phyloP scores from a whole-genome alignment of 1,140 invertebrate genomes.

The Drosophila pseudoobscura region DNA sequence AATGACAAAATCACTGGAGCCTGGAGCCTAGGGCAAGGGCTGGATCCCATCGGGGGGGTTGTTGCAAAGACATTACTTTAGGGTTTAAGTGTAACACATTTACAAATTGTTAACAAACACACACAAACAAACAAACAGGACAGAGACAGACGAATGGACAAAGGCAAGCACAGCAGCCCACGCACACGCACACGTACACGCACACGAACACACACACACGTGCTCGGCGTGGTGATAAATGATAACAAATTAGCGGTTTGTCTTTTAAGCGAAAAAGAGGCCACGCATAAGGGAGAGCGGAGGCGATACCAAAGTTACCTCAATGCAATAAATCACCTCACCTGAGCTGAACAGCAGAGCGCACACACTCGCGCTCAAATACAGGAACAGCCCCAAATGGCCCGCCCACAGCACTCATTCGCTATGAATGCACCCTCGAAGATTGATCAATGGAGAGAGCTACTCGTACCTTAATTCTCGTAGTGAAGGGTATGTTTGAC shows the following conservation, averaged over 20 bases:
- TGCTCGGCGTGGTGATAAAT: conserved; percentile 65
- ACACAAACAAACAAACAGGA: conserved; percentile 7
- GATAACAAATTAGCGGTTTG: conserved; percentile 56
- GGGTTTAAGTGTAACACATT: conserved; percentile 76
- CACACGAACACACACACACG: conserved; percentile 9
- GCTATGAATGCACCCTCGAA: too few species aligned
- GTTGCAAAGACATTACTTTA: conserved; percentile 59
- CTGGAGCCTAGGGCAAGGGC: neutral
- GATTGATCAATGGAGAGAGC: too few species aligned
- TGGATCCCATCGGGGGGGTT: conserved; percentile 7
- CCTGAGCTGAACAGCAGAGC: conserved; percentile 47
- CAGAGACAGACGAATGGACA: too few species aligned
- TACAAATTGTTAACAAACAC: conserved; percentile 75
- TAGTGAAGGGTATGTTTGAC: too few species aligned
- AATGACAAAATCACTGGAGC: conserved; percentile 65
- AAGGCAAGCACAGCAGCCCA: conserved; percentile 1
- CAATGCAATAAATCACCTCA: conserved; percentile 77
- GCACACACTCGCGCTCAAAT: neutral
- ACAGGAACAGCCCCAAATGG: too few species aligned
- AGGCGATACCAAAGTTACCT: conserved; percentile 68
- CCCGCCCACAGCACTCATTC: too few species aligned
- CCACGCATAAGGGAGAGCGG: conserved; percentile 7
- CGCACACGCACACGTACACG: neutral
- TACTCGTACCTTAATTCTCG: too few species aligned
- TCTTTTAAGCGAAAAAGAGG: conserved; percentile 71